Percentiles rank a stretch among this genome's conserved stretches.
Conservation (phyloP, 2,113 vertebrate species). For the Callocephalon fimbriatum region DNA sequence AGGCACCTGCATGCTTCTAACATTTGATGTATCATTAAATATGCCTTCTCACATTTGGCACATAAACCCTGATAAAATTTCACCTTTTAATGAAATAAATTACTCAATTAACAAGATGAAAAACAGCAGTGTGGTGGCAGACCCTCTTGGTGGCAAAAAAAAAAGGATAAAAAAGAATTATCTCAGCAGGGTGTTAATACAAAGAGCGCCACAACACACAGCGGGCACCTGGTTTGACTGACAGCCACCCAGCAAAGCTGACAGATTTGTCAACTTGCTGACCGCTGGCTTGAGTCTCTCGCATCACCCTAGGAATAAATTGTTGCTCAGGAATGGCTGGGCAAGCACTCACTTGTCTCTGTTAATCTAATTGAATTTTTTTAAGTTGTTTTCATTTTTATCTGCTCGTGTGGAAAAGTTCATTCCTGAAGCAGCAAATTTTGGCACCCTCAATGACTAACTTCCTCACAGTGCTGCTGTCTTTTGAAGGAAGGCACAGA, state of each 20-base stretch:
- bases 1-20: conserved; percentile 62
- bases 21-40: conserved; percentile 80
- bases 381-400: conserved; percentile 62
- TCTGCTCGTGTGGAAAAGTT: background rate
- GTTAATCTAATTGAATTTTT: conserved; percentile 74
- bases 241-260: conserved; percentile 82
- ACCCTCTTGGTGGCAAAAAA: conserved; percentile 78
- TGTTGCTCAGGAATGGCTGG: conserved; percentile 69
- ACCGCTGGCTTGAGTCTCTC: conserved; percentile 76
- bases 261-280: conserved; percentile 78
- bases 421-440: background rate
- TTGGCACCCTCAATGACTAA: background rate
- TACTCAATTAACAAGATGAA: conserved; percentile 90
- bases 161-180: conserved; percentile 86
- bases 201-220: conserved; percentile 78
- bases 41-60: conserved; percentile 80
- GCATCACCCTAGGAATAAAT: conserved; percentile 75
- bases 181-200: conserved; percentile 85
- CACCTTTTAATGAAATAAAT: conserved; percentile 90
- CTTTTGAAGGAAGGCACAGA: background rate
- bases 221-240: conserved; percentile 78
- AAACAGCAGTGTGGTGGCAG: conserved; percentile 81
- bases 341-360: conserved; percentile 68
- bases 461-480: background rate
- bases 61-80: conserved; percentile 79